These are phyloP conservation scores for Diplazon laetatorius DNA, from an alignment of 2,888 invertebrate species.

Conservation along the genomic window DNA sequence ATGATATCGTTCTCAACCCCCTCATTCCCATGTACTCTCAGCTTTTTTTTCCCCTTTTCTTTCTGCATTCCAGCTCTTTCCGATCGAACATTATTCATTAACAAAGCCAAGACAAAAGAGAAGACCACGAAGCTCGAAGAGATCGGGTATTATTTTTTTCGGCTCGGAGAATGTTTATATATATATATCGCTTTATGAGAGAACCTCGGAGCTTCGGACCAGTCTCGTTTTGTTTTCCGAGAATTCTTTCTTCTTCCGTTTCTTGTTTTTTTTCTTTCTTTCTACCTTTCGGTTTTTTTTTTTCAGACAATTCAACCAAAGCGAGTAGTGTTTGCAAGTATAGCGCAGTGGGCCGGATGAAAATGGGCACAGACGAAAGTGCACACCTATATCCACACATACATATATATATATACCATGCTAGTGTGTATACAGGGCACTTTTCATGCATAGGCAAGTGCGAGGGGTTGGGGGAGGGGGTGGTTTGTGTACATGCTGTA, in stretches of 20 bases:
- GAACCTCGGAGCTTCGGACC: neutral
- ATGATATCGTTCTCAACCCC: neutral
- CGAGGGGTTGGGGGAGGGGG: no score
- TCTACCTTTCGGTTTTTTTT: neutral
- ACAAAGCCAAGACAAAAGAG: neutral
- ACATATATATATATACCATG: no score
- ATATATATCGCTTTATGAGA: neutral
- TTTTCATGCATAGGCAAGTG: constrained; percentile 22
- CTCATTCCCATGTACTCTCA: no score
- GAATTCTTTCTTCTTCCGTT: neutral
- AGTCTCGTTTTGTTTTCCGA: constrained; percentile 9
- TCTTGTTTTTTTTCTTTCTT: neutral
- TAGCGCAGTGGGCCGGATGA: constrained; percentile 9
- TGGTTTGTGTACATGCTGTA: constrained; percentile 5
- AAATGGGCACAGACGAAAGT: constrained; percentile 17
- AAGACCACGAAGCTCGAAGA: neutral
- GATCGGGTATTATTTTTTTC: constrained; percentile 11
- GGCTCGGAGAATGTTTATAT: constrained; percentile 2
- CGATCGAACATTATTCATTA: neutral
- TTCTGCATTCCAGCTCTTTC: no score
- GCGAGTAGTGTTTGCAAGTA: neutral
- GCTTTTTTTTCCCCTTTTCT: no score
- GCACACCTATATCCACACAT: no score
- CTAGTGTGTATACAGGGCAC: constrained; percentile 10
- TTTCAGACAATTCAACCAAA: constrained; percentile 10